Evolutionary conservation across 2,888 invertebrate species (phyloP), one percentile per base, ranked within the genome.

Genomic region (Oscheius sp.): DNA sequence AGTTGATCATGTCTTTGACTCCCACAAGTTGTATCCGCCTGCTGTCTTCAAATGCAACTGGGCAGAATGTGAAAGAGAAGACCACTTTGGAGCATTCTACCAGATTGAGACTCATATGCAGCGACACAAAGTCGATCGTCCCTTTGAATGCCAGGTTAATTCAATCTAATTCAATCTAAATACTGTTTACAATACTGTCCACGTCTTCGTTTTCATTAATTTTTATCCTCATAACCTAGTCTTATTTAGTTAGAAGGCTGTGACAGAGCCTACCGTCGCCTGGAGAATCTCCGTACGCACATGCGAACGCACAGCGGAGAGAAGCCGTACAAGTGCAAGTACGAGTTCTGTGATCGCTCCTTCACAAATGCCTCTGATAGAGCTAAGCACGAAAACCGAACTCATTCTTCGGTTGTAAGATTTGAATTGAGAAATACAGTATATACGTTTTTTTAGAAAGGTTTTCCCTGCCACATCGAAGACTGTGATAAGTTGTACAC

Each of bases 281-380:
- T 98, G 84, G 98, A 99, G 90, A 98, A 99, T 90, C 91, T 99
- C 66, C 98, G 97, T 91, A 98, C 98, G 0, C 98, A 99, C 90
- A 92, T 96, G 79, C 91, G 96, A 85, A 95, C 95, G 76, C 96
- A 96, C 88, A 96, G 96, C 0, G 98, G 98, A 0, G 98, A 98
- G 90, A 98, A 97, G 88, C 72, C 78, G 33, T 78, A 70, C 74
- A 13, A 65, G 33, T 98, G 98, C 90, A 97, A 98, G 90, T 96
- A 95, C 90, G 96, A 96, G 13, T 96, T 96, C 0, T 99, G 98
- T 90, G 94, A 94, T 42, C 98, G 99, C 89, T 96, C 97, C 0
- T 99, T 99, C 90, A 96, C 96, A 87, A 99, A 99, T 89, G 98
- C 98, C 1, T 97, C 96, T 3, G 98, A 99, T 90, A 92, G 98